Evolutionary conservation across 2,797 vertebrate species (phyloP).

Genomic region (Phalloptychus januarius): DNA sequence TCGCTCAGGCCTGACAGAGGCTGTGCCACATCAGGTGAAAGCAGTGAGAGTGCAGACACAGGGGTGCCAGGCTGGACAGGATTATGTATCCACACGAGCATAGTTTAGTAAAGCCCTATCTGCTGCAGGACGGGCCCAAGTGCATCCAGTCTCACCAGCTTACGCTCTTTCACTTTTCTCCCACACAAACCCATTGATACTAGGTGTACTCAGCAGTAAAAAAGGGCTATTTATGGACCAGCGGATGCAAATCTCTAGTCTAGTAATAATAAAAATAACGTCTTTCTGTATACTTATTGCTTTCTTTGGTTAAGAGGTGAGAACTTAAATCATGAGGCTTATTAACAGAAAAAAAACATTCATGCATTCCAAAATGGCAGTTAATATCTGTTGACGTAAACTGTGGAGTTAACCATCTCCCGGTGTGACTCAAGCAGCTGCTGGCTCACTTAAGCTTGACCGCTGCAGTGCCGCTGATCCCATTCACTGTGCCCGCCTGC

Average conservation of each 20-base stretch:
- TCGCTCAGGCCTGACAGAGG: constrained; percentile 79
- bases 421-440: constrained; percentile 71
- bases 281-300: constrained; percentile 43
- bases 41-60: constrained; percentile 69
- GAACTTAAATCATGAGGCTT: constrained; percentile 55
- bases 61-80: constrained; percentile 67
- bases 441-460: constrained; percentile 70
- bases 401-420: constrained; percentile 68
- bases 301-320: constrained; percentile 33
- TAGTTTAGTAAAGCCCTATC: constrained; percentile 69
- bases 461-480: constrained; percentile 72
- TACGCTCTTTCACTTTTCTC: constrained; percentile 67
- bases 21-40: constrained; percentile 80
- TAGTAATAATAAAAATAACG: constrained; percentile 52
- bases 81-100: constrained; percentile 51
- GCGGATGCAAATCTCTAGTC: constrained; percentile 62
- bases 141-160: constrained; percentile 64
- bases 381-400: constrained; percentile 78
- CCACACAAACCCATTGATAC: constrained; percentile 67
- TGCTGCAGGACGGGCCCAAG: constrained; percentile 64
- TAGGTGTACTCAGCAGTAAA: constrained; percentile 73
- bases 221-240: constrained; percentile 76
- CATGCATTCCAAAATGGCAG: constrained; percentile 68
- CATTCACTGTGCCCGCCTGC: constrained; percentile 64
- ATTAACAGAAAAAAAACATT: constrained; percentile 57